A percentile compares a stretch with the other conserved stretches of the same genome.
Evolutionary conservation across 2,113 vertebrate species (phyloP).

Genomic region (Trinectes maculatus): DNA sequence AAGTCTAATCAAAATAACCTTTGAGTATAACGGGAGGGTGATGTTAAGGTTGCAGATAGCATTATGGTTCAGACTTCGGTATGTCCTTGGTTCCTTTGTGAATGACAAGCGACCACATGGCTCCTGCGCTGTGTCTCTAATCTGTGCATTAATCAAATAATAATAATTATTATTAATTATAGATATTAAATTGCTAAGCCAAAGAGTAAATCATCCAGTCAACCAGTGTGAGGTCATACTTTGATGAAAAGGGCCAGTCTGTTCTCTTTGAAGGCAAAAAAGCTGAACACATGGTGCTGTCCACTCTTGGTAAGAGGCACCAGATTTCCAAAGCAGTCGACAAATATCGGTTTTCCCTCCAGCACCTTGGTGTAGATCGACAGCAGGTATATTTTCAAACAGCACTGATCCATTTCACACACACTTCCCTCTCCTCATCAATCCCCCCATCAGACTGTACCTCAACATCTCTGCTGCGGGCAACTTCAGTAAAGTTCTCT

Average conservation of each 20-base stretch:
- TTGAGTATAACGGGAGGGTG: slow-evolving; percentile 85
- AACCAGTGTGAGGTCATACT: slow-evolving; percentile 78
- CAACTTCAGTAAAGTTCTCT: slow-evolving; percentile 98
- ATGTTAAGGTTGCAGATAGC: slow-evolving; percentile 99
- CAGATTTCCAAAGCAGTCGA: slow-evolving; percentile 98
- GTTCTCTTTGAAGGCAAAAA: slow-evolving; percentile 99
- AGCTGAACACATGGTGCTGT: slow-evolving; percentile 98
- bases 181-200: slow-evolving; percentile 1
- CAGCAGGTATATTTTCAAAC: background rate
- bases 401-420: background rate
- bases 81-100: slow-evolving; percentile 96
- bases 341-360: slow-evolving; percentile 98
- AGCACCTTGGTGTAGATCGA: slow-evolving; percentile 83
- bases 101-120: slow-evolving; percentile 97
- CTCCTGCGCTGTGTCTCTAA: slow-evolving; percentile 95
- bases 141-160: slow-evolving; percentile 76
- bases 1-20: slow-evolving; percentile 63
- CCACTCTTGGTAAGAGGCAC: slow-evolving; percentile 97
- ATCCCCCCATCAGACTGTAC: slow-evolving; percentile 69
- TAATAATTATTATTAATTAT: background rate
- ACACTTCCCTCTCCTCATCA: background rate
- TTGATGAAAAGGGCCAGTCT: slow-evolving; percentile 97
- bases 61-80: slow-evolving; percentile 92
- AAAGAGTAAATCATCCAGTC: background rate
- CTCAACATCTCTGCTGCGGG: slow-evolving; percentile 97